Conservation (phyloP, 2,888 invertebrate genomes). For the Agrotis exclamationis region DNA sequence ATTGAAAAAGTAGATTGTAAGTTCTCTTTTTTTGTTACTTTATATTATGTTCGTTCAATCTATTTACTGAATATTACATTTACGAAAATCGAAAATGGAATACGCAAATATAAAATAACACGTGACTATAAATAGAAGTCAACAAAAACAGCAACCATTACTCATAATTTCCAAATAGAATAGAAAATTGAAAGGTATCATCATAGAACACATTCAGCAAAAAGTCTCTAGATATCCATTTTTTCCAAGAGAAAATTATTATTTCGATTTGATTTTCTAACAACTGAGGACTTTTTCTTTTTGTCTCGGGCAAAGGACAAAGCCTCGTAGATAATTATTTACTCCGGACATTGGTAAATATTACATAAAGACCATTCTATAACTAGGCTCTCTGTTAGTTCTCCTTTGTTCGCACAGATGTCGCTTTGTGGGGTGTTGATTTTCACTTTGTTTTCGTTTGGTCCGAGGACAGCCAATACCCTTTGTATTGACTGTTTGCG, state of each 20-base stretch:
- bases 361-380: conserved; percentile 5
- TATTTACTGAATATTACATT: neutral
- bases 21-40: neutral
- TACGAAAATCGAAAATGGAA: neutral
- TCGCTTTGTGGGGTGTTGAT: conserved; percentile 4
- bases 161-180: conserved; percentile 19
- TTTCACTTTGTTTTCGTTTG: conserved; percentile 12
- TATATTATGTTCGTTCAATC: neutral
- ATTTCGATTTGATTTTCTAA: conserved; percentile 11
- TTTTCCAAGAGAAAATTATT: conserved; percentile 22
- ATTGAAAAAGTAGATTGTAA: neutral
- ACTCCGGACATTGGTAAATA: conserved; percentile 9
- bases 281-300: neutral
- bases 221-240: conserved; percentile 10
- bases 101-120: neutral
- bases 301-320: conserved; percentile 12
- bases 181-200: neutral
- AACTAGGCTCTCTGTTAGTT: conserved; percentile 4
- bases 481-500: neutral
- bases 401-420: conserved; percentile 25
- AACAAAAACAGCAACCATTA: conserved; percentile 18
- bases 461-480: neutral
- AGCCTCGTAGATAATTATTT: conserved; percentile 2
- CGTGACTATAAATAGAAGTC: neutral
- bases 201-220: conserved; percentile 14